Percentiles rank a stretch among this genome's conserved stretches.
These are phyloP conservation scores for Enteromius radiatus DNA, from an alignment of 2,797 vertebrate genomes.

Conservation along the genomic window DNA sequence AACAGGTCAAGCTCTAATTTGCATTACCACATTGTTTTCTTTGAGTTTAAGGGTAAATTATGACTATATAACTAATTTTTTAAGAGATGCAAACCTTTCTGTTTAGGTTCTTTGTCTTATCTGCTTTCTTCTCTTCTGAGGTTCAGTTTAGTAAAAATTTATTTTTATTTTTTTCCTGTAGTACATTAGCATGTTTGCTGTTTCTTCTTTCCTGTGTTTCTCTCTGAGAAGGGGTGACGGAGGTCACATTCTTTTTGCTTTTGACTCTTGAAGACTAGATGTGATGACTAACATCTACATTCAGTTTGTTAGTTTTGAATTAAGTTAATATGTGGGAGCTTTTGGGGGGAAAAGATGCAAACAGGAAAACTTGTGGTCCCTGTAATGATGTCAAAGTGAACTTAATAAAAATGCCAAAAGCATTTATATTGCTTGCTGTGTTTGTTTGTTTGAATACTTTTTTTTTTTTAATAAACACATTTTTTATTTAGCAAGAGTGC, in stretches of 20 bases:
- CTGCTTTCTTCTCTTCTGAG: conserved; percentile 56
- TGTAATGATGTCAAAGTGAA: conserved; percentile 83
- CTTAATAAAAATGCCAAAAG: conserved; percentile 79
- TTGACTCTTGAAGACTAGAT: conserved; percentile 68
- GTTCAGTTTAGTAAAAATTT: conserved; percentile 60
- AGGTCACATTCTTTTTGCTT: conserved; percentile 63
- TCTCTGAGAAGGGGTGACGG: conserved; percentile 55
- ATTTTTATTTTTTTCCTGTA: conserved; percentile 56
- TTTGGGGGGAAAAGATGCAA: conserved; percentile 53
- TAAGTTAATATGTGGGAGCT: conserved; percentile 72
- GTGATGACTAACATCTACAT: conserved; percentile 73
- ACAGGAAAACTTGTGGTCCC: conserved; percentile 71
- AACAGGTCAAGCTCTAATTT: conserved; percentile 44
- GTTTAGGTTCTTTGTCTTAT: conserved; percentile 29
- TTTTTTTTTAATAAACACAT: neutral
- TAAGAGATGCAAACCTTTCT: conserved; percentile 49
- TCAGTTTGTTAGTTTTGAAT: conserved; percentile 72
- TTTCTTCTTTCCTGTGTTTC: conserved; percentile 46
- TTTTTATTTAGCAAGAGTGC: neutral
- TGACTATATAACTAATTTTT: conserved; percentile 51
- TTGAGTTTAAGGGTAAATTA: conserved; percentile 37
- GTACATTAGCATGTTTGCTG: conserved; percentile 68
- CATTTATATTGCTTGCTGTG: conserved; percentile 9
- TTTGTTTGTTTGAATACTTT: neutral
- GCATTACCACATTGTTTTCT: conserved; percentile 30